Conservation (phyloP, 2,113 vertebrate genomes). For the Hipposideros armiger region DNA sequence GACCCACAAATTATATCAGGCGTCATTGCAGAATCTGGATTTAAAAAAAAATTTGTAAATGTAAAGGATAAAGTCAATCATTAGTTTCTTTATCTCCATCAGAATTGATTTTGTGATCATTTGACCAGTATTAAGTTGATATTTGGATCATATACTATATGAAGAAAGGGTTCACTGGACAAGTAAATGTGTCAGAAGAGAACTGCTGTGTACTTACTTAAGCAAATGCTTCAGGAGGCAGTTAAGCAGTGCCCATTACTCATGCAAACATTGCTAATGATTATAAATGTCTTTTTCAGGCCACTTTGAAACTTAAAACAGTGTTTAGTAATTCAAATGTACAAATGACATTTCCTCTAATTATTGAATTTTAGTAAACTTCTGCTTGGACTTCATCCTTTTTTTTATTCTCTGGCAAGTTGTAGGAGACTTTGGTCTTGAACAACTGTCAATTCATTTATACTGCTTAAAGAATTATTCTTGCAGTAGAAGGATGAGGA, state of each 20-base stretch:
- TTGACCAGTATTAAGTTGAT: background rate
- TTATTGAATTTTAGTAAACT: background rate
- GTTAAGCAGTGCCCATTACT: background rate
- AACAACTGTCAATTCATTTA: background rate
- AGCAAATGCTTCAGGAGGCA: background rate
- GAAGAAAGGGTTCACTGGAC: background rate
- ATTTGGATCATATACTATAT: background rate
- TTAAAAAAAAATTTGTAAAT: background rate
- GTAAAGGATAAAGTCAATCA: background rate
- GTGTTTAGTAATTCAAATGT: background rate
- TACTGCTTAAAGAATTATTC: slow-evolving; percentile 4
- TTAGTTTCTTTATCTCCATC: background rate
- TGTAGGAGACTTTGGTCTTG: background rate
- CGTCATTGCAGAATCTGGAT: background rate
- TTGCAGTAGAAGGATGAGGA: slow-evolving; percentile 20
- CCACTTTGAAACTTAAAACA: background rate
- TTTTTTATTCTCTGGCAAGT: background rate
- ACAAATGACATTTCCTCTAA: background rate
- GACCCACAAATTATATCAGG: background rate
- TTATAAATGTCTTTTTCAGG: background rate
- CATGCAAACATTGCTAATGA: background rate
- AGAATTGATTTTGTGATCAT: background rate
- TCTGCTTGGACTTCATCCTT: background rate
- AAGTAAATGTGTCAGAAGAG: background rate
- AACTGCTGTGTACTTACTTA: background rate